Evolutionary conservation across 1,140 invertebrate genomes (phyloP).

Genomic region (Pseudomyrmex sp.): DNA sequence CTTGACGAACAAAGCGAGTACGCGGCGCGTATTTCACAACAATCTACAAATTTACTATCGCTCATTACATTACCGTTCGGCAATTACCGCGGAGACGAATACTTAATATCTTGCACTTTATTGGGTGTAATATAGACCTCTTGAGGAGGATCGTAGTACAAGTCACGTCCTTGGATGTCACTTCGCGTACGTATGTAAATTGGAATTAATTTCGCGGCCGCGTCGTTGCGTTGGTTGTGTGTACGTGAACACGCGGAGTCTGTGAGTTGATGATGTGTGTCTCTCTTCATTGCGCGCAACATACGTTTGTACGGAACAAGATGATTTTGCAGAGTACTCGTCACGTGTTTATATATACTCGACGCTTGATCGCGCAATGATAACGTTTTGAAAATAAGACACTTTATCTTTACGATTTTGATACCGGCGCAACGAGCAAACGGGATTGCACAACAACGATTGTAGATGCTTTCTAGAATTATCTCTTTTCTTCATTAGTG

Average conservation of each 20-base stretch:
- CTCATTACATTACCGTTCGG: no score
- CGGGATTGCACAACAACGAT: no score
- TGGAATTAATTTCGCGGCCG: constrained; percentile 46
- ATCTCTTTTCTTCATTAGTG: no score
- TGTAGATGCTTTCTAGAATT: no score
- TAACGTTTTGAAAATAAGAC: constrained; percentile 65
- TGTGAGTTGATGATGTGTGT: neutral
- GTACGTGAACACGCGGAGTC: constrained; percentile 27
- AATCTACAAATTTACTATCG: no score
- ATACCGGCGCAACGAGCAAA: neutral
- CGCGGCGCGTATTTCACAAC: no score
- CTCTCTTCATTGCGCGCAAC: neutral
- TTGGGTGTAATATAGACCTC: constrained; percentile 37
- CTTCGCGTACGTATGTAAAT: constrained; percentile 35
- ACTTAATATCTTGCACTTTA: constrained; percentile 39
- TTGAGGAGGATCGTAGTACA: constrained; percentile 51
- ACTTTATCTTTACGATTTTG: constrained; percentile 68
- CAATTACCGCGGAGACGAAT: neutral
- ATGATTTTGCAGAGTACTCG: neutral
- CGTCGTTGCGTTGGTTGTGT: neutral
- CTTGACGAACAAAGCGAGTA: no score
- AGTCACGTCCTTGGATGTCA: constrained; percentile 41
- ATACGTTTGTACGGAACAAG: neutral
- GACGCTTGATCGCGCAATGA: constrained; percentile 36
- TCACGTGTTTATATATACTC: constrained; percentile 15